Conservation (phyloP, 2,888 invertebrate species). For the Cancer borealis region DNA sequence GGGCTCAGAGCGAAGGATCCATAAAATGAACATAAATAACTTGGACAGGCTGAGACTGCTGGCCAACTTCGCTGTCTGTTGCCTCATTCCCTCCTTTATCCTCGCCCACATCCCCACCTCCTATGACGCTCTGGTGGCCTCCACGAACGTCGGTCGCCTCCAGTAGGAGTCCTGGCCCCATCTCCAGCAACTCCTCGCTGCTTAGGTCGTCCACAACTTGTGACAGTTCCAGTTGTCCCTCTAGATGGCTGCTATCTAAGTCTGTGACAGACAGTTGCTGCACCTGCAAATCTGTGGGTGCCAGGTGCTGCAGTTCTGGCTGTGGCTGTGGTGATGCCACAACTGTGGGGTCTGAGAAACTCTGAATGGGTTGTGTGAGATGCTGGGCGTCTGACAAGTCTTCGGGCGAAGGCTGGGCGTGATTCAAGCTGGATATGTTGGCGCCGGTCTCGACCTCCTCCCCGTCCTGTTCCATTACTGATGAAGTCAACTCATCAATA, state of each 20-base stretch:
- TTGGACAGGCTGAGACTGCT: constrained; percentile 64
- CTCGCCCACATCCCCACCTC: neutral
- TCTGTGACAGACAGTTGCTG: constrained; percentile 66
- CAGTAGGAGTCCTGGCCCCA: constrained; percentile 62
- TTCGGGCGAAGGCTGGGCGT: neutral
- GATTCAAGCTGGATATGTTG: neutral
- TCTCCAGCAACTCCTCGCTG: constrained; percentile 63
- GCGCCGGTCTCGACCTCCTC: neutral
- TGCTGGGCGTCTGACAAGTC: constrained; percentile 44
- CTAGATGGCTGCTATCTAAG: constrained; percentile 62
- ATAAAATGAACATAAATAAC: constrained; percentile 69
- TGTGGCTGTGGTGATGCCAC: constrained; percentile 47
- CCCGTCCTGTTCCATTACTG: constrained; percentile 50
- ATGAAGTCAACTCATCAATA: constrained; percentile 68
- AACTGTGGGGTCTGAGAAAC: constrained; percentile 43
- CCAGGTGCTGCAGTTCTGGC: constrained; percentile 62
- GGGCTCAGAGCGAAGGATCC: constrained; percentile 51
- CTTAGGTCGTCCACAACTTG: constrained; percentile 68
- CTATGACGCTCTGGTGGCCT: constrained; percentile 13
- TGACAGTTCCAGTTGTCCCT: constrained; percentile 65
- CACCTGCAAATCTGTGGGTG: constrained; percentile 62
- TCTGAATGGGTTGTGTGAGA: constrained; percentile 56
- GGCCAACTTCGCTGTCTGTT: constrained; percentile 38
- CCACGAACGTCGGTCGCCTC: constrained; percentile 56
- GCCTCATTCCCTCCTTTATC: neutral